Conservation (phyloP, 2,888 invertebrate species). For the Strigamia transsilvanica region DNA sequence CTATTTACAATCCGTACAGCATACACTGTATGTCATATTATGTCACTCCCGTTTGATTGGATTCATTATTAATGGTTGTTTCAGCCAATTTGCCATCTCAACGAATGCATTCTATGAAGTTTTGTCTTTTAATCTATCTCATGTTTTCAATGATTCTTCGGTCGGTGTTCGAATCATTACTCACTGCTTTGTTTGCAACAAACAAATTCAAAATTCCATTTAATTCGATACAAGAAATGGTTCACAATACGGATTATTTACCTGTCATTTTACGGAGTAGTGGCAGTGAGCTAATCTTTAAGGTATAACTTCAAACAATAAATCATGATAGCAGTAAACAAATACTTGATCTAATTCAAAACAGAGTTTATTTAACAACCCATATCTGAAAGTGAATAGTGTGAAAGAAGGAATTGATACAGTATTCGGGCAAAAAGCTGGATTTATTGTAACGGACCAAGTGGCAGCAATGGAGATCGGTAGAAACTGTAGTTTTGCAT, state of each 20-base stretch:
- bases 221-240: neutral
- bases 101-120: neutral
- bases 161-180: neutral
- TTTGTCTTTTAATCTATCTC: neutral
- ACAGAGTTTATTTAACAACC: neutral
- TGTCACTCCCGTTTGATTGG: too few relatives aligned
- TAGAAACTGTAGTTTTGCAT: neutral
- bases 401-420: neutral
- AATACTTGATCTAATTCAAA: neutral
- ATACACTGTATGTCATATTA: too few relatives aligned
- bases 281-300: neutral
- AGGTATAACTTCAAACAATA: neutral
- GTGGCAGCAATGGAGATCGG: too few relatives aligned
- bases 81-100: neutral
- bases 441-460: neutral
- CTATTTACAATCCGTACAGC: too few relatives aligned
- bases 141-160: neutral
- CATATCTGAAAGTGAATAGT: neutral
- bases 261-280: neutral
- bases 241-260: neutral
- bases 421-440: neutral
- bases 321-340: neutral
- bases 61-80: neutral
- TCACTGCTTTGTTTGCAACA: neutral
- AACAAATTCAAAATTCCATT: slow-evolving; percentile 5